A percentile compares a stretch with the other conserved stretches of the same genome.
Conservation (phyloP, 2,888 invertebrate species). For the Aleiodes leptofemur region DNA sequence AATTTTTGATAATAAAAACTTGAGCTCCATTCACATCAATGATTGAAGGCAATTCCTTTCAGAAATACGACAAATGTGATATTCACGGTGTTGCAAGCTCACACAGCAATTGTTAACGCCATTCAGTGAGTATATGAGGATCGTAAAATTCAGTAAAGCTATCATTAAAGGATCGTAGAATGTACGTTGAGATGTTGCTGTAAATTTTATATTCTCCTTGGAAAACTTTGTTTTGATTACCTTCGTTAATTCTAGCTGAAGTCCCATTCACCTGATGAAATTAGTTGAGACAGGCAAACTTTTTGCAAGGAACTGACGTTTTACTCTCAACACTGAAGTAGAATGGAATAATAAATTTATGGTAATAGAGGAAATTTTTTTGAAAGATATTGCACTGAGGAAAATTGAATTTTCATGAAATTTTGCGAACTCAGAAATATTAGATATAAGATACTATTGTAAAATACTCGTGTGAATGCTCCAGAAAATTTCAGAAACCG, state of each 20-base stretch:
- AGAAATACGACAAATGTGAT: no score
- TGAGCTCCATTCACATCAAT: no score
- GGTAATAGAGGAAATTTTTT: no score
- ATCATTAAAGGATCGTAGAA: conserved; percentile 1
- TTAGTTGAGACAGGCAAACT: no score
- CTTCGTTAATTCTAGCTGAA: background rate
- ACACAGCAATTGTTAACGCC: background rate
- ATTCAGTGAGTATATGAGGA: background rate
- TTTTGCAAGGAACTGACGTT: no score
- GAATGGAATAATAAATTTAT: no score
- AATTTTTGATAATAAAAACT: background rate
- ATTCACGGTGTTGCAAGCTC: background rate
- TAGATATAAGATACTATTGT: background rate
- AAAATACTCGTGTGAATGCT: conserved; percentile 30
- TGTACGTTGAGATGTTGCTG: background rate
- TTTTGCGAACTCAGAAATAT: background rate
- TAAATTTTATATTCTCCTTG: background rate
- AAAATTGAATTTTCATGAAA: no score
- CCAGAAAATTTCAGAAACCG: conserved; percentile 42
- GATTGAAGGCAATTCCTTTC: no score
- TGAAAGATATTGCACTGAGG: no score
- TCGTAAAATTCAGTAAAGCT: conserved; percentile 4
- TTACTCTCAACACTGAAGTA: no score
- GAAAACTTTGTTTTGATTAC: conserved; percentile 9
- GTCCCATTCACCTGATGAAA: background rate